A percentile compares a stretch with the other conserved stretches of the same genome.
phyloP scores from a whole-genome alignment of 2,113 vertebrate genomes.

The Upupa epops region DNA sequence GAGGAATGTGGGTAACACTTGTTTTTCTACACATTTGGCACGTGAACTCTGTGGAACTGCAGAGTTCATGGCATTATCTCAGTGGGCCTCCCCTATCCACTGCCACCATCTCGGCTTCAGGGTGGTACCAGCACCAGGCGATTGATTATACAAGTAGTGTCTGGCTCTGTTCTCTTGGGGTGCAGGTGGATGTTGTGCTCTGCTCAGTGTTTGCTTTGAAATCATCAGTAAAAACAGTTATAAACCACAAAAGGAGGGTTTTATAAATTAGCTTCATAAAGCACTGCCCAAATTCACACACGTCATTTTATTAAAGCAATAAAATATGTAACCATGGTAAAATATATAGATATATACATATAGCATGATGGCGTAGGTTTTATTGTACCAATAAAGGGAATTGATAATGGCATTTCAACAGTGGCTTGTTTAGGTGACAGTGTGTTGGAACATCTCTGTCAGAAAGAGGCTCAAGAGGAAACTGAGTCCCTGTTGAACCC shows the following conservation, averaged over 20 bases:
- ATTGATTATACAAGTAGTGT: no score
- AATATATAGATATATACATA: constrained; percentile 11
- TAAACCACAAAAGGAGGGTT: constrained; percentile 30
- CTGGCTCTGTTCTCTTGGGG: background rate
- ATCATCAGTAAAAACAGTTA: background rate
- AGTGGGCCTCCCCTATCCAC: background rate
- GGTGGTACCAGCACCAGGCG: fast-evolving
- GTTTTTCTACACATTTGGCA: background rate
- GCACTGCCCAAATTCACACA: background rate
- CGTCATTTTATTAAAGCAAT: constrained; percentile 67
- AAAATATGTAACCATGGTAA: constrained; percentile 57
- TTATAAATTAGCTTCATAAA: constrained; percentile 34
- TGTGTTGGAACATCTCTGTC: background rate
- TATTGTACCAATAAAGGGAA: constrained; percentile 39
- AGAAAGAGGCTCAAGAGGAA: background rate
- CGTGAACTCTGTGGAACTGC: background rate
- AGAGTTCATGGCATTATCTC: background rate
- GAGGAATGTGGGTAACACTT: background rate
- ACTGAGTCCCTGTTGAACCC: fast-evolving
- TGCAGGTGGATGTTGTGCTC: background rate
- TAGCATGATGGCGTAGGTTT: constrained; percentile 5
- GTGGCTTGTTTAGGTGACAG: background rate
- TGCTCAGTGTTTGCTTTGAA: background rate
- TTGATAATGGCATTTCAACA: background rate
- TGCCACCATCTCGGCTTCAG: fast-evolving